Conservation (phyloP, 2,797 vertebrate species). For the Macropodus opercularis region DNA sequence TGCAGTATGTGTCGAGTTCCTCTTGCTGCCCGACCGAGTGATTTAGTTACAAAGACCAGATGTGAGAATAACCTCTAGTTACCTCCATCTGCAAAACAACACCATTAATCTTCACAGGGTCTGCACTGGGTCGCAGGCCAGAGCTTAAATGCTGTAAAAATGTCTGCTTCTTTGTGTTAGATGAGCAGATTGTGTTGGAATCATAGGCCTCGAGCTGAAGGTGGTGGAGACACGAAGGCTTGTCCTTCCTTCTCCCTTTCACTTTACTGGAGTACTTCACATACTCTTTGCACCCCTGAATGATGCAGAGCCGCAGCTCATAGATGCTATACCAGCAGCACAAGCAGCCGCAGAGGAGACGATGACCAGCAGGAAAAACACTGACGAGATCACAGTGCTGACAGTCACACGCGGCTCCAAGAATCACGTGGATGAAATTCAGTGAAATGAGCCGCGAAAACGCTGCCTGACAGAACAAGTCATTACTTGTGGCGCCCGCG, state of each 20-base stretch:
- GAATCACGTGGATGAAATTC: constrained; percentile 24
- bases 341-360: too few relatives aligned
- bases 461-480: background rate
- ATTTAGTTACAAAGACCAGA: constrained; percentile 72
- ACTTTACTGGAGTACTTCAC: too few relatives aligned
- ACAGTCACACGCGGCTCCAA: constrained; percentile 1
- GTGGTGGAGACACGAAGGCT: background rate
- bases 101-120: constrained; percentile 61
- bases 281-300: too few relatives aligned
- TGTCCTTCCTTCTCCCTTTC: constrained; percentile 4
- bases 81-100: constrained; percentile 68
- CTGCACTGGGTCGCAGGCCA: constrained; percentile 18
- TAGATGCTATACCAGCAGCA: too few relatives aligned
- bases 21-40: constrained; percentile 40
- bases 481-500: background rate
- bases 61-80: constrained; percentile 73
- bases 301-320: too few relatives aligned
- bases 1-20: constrained; percentile 27
- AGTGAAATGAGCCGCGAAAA: background rate
- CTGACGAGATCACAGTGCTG: too few relatives aligned
- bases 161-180: background rate
- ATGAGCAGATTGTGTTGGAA: background rate
- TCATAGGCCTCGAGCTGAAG: too few relatives aligned
- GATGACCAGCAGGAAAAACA: too few relatives aligned
- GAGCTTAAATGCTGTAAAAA: constrained; percentile 1